These are phyloP conservation scores for Synanthedon tipuliformis DNA, from an alignment of 2,888 invertebrate genomes.

Conservation along the genomic window DNA sequence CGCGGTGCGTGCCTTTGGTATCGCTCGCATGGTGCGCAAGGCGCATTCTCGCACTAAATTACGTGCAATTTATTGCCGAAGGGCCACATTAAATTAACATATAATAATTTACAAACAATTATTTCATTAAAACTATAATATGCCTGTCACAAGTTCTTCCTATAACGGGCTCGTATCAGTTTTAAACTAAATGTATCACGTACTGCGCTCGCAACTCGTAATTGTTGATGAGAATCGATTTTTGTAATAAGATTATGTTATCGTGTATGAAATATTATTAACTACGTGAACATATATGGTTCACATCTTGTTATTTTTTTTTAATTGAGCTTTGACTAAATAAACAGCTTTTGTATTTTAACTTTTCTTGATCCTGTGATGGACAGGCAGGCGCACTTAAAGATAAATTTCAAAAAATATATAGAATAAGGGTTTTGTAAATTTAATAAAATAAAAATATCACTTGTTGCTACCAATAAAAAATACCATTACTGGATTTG, in stretches of 20 bases:
- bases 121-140: conserved; percentile 41
- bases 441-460: no score
- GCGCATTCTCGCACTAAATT: conserved; percentile 36
- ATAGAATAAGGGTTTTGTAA: no score
- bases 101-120: conserved; percentile 50
- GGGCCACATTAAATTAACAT: conserved; percentile 45
- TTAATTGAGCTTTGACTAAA: no score
- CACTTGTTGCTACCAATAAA: no score
- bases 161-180: not conserved
- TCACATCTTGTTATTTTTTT: no score
- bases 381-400: no score
- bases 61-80: conserved; percentile 50
- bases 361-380: no score
- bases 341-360: no score
- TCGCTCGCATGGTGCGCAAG: conserved; percentile 10
- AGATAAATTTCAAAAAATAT: no score
- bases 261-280: no score
- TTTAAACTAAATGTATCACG: not conserved
- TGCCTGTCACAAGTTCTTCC: conserved; percentile 16
- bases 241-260: not conserved
- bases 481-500: no score
- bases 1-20: conserved; percentile 14
- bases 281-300: no score
- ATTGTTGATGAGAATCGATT: not conserved
- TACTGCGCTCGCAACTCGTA: not conserved